phyloP scores from a whole-genome alignment of 2,888 invertebrate genomes.

The Agonopterix subpropinquella region DNA sequence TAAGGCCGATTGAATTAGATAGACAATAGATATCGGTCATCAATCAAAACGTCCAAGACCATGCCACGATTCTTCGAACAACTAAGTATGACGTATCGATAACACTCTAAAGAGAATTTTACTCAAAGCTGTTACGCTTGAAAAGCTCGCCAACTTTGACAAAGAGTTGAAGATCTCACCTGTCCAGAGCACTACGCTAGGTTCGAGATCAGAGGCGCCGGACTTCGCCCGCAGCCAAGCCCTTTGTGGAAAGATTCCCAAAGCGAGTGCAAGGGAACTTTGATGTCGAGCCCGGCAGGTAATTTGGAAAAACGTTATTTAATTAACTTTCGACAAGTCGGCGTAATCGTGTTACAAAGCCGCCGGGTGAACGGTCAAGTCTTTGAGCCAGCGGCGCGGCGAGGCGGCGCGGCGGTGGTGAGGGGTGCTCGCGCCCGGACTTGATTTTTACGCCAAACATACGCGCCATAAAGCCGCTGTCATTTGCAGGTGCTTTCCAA shows the following conservation, averaged over 20 bases:
- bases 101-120: neutral
- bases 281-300: conserved; percentile 65
- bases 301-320: conserved; percentile 75
- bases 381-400: conserved; percentile 45
- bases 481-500: conserved; percentile 72
- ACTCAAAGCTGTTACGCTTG: conserved; percentile 9
- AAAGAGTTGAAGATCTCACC: conserved; percentile 49
- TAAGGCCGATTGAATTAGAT: conserved; percentile 54
- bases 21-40: conserved; percentile 51
- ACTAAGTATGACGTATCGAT: conserved; percentile 16
- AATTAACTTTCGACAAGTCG: conserved; percentile 75
- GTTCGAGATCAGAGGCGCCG: conserved; percentile 45
- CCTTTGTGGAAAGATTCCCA: conserved; percentile 65
- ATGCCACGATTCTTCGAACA: conserved; percentile 28
- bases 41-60: conserved; percentile 47
- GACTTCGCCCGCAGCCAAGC: conserved; percentile 55
- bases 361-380: conserved; percentile 63
- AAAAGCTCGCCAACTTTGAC: conserved; percentile 19
- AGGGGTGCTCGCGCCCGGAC: conserved; percentile 37
- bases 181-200: conserved; percentile 48
- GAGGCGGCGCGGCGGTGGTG: conserved; percentile 17
- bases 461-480: conserved; percentile 67
- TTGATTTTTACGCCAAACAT: conserved; percentile 71
- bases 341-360: conserved; percentile 74
- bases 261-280: conserved; percentile 52